Base-by-base conservation (phyloP, 2,797 vertebrate genomes). In the Acanthurus leucopareius region DNA sequence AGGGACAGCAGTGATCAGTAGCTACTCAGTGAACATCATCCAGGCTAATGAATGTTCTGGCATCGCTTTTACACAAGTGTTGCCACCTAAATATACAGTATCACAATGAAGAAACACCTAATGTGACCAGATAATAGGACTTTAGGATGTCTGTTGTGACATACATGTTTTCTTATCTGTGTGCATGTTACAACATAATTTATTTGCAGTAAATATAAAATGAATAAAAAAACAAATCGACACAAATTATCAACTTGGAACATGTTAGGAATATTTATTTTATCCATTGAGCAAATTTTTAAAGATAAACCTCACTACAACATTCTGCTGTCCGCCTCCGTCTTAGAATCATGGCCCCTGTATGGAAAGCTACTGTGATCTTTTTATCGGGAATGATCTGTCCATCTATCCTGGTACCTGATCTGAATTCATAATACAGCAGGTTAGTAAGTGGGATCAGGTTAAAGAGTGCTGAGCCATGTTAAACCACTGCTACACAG, bases 381-480 rank as follows among this genome's bases (percentile, higher is more conserved):
- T 83, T 38, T 83, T 73, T 84, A 90, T 86, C 83, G 56, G 75
- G 60, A 76, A 75, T 78, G 67, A 92, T 91, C 89, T 89, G 87
- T 88, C 82, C 86, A 87, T 88, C 89, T 85, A 35, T 82, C 87
- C 83, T 65, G 54, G 89, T 86, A 83, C 93, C 90, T 94, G 93
- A 89, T 93, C 89, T 86, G 93, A 94, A 94, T 94, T 85, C 88
- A 91, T 90, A 91, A 91, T 92, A 74, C 74, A 57, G 66, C 91
- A 85, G 85, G 91, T 91, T 89, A 89, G 88, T 80, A 74, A 88
- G 86, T 86, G 82, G 87, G 85, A 92, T 90, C 69, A 66, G 88
- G 91, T 91, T 92, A 92, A 92, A 93, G 91, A 93, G 89, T 92
- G 87, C 86, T 91, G 91, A 93, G 88, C 92, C 92, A 92, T 93